Conservation (phyloP, 2,888 invertebrate genomes). For the Pammene aurita region DNA sequence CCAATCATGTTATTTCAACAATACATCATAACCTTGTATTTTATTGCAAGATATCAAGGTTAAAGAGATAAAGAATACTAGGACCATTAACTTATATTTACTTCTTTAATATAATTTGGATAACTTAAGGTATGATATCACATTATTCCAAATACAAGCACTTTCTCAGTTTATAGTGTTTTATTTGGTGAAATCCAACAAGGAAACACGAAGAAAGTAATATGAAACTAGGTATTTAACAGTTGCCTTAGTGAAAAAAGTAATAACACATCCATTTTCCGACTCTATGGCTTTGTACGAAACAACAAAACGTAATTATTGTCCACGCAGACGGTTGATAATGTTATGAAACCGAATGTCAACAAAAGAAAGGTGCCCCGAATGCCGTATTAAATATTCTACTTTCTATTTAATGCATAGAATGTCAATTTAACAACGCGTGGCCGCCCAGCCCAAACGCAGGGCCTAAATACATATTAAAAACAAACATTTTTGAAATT, state of each 20-base stretch:
- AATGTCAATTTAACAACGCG: conserved; percentile 11
- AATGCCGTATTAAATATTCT: conserved; percentile 51
- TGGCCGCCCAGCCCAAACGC: not conserved
- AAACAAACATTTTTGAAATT: conserved; percentile 48
- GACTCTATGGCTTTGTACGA: conserved; percentile 33
- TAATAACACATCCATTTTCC: conserved; percentile 16
- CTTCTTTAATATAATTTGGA: conserved; percentile 2
- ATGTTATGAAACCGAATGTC: conserved; percentile 63
- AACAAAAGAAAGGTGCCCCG: conserved; percentile 63
- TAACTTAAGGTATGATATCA: not conserved
- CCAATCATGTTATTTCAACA: not conserved
- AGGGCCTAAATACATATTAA: conserved; percentile 35
- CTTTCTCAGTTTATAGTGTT: not conserved
- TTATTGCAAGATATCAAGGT: conserved; percentile 18
- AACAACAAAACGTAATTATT: conserved; percentile 37
- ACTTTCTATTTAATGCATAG: conserved; percentile 49
- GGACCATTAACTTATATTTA: not conserved
- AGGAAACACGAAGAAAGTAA: not conserved
- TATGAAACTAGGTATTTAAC: conserved; percentile 11
- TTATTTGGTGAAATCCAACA: not conserved
- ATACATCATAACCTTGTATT: not conserved
- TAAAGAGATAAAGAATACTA: not conserved
- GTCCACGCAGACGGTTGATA: conserved; percentile 48
- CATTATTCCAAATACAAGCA: too few species aligned
- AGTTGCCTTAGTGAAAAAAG: conserved; percentile 24